phyloP scores from a whole-genome alignment of 2,797 vertebrate species.

The Echiichthys vipera region DNA sequence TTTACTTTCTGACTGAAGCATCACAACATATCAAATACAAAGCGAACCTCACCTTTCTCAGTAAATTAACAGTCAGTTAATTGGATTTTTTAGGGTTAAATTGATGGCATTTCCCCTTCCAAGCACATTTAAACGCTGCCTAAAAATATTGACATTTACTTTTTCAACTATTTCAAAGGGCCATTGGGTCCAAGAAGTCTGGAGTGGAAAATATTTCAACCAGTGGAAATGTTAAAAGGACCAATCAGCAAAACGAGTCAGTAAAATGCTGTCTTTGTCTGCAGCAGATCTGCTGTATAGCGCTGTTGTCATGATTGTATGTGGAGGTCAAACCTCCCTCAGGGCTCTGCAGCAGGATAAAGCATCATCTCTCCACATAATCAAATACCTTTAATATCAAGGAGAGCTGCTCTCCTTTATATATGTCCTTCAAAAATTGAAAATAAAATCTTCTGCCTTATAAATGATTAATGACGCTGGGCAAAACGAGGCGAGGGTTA shows the following conservation, averaged over 20 bases:
- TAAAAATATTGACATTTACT: neutral
- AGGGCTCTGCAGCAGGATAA: constrained; percentile 25
- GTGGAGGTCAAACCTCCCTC: constrained; percentile 65
- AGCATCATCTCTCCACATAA: constrained; percentile 43
- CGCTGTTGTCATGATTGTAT: constrained; percentile 29
- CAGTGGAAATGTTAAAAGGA: constrained; percentile 18
- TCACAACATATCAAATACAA: constrained; percentile 1
- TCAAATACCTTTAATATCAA: constrained; percentile 36
- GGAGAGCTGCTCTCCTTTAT: constrained; percentile 21
- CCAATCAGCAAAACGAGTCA: constrained; percentile 2
- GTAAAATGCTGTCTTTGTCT: constrained; percentile 40
- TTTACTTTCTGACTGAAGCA: constrained; percentile 7
- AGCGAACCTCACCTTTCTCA: neutral
- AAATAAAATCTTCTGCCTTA: constrained; percentile 66
- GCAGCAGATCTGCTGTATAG: constrained; percentile 22
- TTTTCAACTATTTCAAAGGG: constrained; percentile 5
- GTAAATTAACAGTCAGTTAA: neutral
- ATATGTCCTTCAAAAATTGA: constrained; percentile 68
- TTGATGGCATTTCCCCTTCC: neutral
- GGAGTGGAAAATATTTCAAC: neutral
- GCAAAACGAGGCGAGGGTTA: constrained; percentile 68
- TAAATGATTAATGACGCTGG: constrained; percentile 74
- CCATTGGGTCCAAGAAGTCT: constrained; percentile 6
- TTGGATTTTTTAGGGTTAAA: neutral
- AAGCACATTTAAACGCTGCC: neutral